A percentile compares a stretch with the other conserved stretches of the same genome.
phyloP scores from a whole-genome alignment of 1,140 invertebrate genomes.

The Sitobion miscanthi region DNA sequence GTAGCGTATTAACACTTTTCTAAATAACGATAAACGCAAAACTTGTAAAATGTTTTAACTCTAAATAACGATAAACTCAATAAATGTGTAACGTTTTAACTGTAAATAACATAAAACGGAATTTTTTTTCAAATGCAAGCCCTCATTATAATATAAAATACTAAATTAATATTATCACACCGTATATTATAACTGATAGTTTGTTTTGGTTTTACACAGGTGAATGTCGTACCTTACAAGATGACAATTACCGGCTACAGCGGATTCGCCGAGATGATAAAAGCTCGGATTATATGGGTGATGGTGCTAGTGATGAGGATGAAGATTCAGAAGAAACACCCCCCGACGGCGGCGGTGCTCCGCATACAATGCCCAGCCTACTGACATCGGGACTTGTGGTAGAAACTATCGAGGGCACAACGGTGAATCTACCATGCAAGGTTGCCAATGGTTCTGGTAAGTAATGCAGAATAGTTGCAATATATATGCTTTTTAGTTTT shows the following conservation, averaged over 20 bases:
- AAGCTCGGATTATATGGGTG: background rate
- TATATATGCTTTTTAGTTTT: background rate
- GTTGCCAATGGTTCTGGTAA: background rate
- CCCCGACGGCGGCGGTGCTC: background rate
- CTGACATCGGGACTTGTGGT: background rate
- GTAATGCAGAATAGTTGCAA: background rate
- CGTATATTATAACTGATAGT: background rate
- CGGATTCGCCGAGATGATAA: background rate
- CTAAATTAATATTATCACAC: background rate
- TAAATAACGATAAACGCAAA: no score
- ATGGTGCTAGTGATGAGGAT: background rate
- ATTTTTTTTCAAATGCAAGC: no score
- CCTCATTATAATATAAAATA: background rate
- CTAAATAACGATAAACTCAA: no score
- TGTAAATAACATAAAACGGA: no score
- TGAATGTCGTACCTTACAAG: background rate
- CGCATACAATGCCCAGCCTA: background rate
- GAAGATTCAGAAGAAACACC: background rate
- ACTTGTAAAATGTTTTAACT: no score
- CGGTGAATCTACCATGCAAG: conserved; percentile 28
- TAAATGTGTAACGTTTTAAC: no score
- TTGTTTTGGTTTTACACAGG: background rate
- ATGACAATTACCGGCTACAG: background rate
- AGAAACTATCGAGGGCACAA: conserved; percentile 22
- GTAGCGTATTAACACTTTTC: no score